phyloP scores from a whole-genome alignment of 2,113 vertebrate genomes.

The Melanotaenia duboulayi region DNA sequence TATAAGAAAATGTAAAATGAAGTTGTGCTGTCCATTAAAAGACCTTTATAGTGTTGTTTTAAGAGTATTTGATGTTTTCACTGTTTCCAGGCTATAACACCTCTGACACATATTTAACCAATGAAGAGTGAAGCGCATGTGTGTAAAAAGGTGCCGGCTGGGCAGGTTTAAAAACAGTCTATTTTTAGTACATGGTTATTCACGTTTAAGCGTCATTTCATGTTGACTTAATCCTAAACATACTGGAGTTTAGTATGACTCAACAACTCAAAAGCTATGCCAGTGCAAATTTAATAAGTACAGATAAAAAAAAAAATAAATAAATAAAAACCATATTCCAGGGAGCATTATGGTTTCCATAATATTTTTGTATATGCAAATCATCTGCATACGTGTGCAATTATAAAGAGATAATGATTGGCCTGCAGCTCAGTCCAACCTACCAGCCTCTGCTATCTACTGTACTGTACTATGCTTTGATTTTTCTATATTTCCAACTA shows the following conservation, averaged over 20 bases:
- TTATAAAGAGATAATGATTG: conserved; percentile 29
- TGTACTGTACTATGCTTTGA: conserved; percentile 84
- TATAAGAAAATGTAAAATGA: no score
- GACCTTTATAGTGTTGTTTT: no score
- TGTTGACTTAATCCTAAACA: conserved; percentile 7
- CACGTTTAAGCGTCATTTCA: background rate
- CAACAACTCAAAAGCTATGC: background rate
- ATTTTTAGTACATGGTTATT: background rate
- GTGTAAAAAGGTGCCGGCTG: background rate
- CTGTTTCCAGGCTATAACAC: no score
- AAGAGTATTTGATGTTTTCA: no score
- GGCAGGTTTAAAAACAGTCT: background rate
- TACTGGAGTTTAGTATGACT: background rate
- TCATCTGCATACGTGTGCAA: conserved; percentile 16
- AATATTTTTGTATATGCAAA: conserved; percentile 33
- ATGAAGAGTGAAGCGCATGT: background rate
- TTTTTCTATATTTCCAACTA: conserved; percentile 83
- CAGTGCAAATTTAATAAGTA: conserved; percentile 9
- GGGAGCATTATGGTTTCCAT: background rate
- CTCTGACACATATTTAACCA: background rate
- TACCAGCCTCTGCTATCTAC: conserved; percentile 35
- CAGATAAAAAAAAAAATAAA: background rate
- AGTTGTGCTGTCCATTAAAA: no score
- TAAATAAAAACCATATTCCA: conserved; percentile 4
- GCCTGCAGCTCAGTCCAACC: conserved; percentile 24